Evolutionary conservation across 2,888 invertebrate genomes (phyloP), one percentile per base, ranked within the genome.

Genomic region (Tenthredo scrophulariae): DNA sequence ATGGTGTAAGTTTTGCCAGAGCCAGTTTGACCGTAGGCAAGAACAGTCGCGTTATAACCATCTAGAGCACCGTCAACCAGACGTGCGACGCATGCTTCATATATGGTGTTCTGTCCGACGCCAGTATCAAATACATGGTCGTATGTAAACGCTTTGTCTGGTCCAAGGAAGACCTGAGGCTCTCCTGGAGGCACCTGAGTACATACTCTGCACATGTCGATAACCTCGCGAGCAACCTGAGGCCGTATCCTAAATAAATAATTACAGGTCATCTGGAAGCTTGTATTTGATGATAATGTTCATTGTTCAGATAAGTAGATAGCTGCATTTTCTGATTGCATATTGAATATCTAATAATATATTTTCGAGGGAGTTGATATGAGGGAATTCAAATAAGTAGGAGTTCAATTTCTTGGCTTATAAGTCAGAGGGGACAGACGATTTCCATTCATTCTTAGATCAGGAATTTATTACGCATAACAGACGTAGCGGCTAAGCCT

Each of bases 1-100:
- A 99, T 99, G 2, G 99, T 98, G 94, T 98, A 99, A 0, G 99
- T 99, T 94, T 99, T 99, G 2, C 99, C 99, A 62, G 98, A 98
- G 2, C 99, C 99, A 75, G 99, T 99, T 96, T 98, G 95, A 13
- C 93, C 93, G 72, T 93, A 93, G 0, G 99, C 99, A 90, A 99
- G 95, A 67, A 99, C 98, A 15, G 99, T 99, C 22, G 99, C 99
- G 94, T 99, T 99, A 94, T 98, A 99, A 85, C 99, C 99, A 91
- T 98, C 97, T 85, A 99, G 95, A 10, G 98, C 97, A 46, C 98
- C 97, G 88, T 98, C 97, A 88, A 99, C 97, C 85, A 99, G 95
- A 84, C 96, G 95, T 85, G 96, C 95, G 83, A 98, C 98, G 91
- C 98, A 98, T 15, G 95, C 95, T 74, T 96, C 95, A 93, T 99